Evolutionary conservation across 2,888 invertebrate genomes (phyloP), one percentile per base, ranked within the genome.

Genomic region (Harpalus rubripes): DNA sequence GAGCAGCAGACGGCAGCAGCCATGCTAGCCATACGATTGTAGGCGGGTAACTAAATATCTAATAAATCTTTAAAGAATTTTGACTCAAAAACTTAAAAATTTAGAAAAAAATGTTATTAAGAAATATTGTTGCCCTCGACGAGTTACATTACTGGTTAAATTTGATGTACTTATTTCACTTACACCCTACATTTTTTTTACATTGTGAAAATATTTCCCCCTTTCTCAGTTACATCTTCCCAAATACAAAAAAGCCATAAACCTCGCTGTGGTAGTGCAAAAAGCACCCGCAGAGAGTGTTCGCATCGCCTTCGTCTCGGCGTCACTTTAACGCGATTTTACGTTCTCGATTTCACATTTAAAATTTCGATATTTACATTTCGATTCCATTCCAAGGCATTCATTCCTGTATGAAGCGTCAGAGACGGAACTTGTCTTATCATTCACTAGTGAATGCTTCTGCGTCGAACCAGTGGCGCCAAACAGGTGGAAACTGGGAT

Each of bases 281-380:
- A 61, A 18, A 15, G 16, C 59, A 16, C 63, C 63, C 63, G 63
- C 15, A 61, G 15, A 18, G 18, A 15, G 16, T 16, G 59, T 32
- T 26, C 63, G 63, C 63, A 32, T 63, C 5, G 15, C 0, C 59
- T 15, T 8, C 8, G 59, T 8, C 59, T 61, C 8, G 59, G 59
- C 59, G 10, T 61, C 59, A 16, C 59, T 61, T 18, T 15, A 74
- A 74, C 52, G 12, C 44, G 74, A 44, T 44, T 44, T 41, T 8
- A n/a, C 74, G 74, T 44, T 10, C 44, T 44, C 26, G 59, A 59
- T 78, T 58, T 78, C 59, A 59, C 78, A 26, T 78, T 78, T 58
- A 78, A 59, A 78, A 59, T 58, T 58, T 32, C 78, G 78, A 78
- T 78, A 78, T 78, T 78, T 78, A 78, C 78, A 78, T 78, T 78